phyloP scores from a whole-genome alignment of 2,888 invertebrate species.

The Luperina nickerlii region DNA sequence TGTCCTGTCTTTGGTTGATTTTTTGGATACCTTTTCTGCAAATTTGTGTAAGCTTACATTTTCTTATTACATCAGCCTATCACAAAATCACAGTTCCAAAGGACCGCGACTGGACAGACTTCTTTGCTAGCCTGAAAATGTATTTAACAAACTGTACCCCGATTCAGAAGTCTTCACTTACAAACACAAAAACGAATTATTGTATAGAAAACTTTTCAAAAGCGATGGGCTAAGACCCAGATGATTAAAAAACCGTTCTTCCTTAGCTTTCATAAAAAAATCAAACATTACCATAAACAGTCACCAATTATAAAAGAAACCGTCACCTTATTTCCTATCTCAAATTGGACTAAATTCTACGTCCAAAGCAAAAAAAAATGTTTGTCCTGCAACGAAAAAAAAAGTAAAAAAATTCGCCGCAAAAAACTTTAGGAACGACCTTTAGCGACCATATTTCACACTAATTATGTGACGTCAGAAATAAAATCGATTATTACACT shows the following conservation, averaged over 20 bases:
- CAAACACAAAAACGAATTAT: not conserved
- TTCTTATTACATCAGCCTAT: not conserved
- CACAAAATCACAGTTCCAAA: not conserved
- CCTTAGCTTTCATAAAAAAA: conserved; percentile 18
- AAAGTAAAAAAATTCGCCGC: conserved; percentile 38
- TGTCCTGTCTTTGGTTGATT: not conserved
- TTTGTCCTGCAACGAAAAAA: conserved; percentile 18
- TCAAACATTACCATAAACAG: conserved; percentile 44
- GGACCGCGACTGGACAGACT: not conserved
- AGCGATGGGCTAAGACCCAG: not conserved
- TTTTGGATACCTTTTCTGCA: not conserved
- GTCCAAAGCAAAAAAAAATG: conserved; percentile 23
- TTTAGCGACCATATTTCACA: conserved; percentile 83
- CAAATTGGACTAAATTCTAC: conserved; percentile 48
- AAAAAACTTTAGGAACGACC: conserved; percentile 68
- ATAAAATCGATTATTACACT: conserved; percentile 85
- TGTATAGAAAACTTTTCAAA: not conserved
- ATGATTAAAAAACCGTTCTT: not conserved
- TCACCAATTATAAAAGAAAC: conserved; percentile 45
- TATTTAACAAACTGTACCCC: not conserved
- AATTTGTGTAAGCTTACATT: not conserved
- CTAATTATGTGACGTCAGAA: conserved; percentile 86
- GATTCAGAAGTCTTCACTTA: not conserved
- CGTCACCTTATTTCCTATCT: conserved; percentile 43
- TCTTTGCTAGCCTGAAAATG: fast-evolving